Evolutionary conservation across 2,113 vertebrate genomes (phyloP).

Genomic region (Pyrgilauda ruficollis): DNA sequence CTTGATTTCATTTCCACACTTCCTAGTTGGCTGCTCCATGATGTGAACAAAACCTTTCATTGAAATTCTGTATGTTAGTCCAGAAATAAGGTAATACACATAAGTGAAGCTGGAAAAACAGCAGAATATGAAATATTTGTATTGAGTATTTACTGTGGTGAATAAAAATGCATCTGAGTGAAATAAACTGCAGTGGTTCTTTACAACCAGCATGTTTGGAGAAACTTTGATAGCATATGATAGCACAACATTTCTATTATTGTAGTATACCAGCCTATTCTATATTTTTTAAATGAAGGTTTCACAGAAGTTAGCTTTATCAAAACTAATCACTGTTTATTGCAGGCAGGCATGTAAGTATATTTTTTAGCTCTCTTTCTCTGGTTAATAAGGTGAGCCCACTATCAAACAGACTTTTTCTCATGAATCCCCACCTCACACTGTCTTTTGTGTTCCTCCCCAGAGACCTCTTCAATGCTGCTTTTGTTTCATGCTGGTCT

Average conservation of each 20-base stretch:
- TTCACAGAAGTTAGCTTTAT: not conserved
- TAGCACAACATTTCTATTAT: not conserved
- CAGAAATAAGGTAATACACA: not conserved
- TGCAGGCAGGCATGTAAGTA: not conserved
- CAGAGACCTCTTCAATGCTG: constrained; percentile 97
- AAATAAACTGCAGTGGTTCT: not conserved
- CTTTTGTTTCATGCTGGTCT: constrained; percentile 98
- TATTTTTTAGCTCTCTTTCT: not conserved
- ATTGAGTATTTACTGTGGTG: not conserved
- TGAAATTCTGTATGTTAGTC: not conserved
- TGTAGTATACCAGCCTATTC: not conserved
- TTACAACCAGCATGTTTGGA: not conserved
- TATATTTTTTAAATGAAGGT: not conserved
- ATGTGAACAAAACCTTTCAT: not conserved
- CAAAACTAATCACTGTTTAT: not conserved
- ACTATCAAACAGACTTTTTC: not conserved
- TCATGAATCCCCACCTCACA: not conserved
- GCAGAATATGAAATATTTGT: not conserved
- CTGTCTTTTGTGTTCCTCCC: not conserved
- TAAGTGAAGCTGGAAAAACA: constrained; percentile 1
- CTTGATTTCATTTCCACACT: not conserved
- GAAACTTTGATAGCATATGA: not conserved
- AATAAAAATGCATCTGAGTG: not conserved
- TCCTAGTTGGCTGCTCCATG: not conserved
- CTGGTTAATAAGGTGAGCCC: not conserved